Percentiles rank a stretch among this genome's conserved stretches.
phyloP scores from a whole-genome alignment of 1,140 invertebrate species.

The Drosophila paulistorum region DNA sequence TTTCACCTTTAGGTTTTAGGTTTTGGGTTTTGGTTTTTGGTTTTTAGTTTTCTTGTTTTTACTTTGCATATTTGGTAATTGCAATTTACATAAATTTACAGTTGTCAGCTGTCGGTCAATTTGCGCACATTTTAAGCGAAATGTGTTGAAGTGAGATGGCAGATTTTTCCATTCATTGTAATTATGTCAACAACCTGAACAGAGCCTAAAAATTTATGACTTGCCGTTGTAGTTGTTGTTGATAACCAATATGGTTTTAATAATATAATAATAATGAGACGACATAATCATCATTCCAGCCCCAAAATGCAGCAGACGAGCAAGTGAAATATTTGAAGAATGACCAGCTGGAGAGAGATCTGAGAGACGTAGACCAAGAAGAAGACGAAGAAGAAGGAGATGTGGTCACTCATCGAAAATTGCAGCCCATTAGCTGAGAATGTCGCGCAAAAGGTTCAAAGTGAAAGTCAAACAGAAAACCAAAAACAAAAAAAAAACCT shows the following conservation, averaged over 20 bases:
- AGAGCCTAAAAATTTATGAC: too few species aligned
- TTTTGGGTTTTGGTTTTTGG: conserved; percentile 2
- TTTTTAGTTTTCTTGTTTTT: conserved; percentile 1
- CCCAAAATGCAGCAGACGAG: background rate
- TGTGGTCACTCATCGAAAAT: too few species aligned
- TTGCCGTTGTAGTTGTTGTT: background rate
- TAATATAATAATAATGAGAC: too few species aligned
- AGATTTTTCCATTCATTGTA: conserved; percentile 13
- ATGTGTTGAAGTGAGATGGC: conserved; percentile 1
- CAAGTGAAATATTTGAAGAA: too few species aligned
- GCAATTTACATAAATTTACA: conserved; percentile 50
- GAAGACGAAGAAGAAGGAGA: too few species aligned
- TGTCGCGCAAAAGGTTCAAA: too few species aligned
- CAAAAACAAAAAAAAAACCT: too few species aligned
- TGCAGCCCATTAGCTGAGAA: too few species aligned
- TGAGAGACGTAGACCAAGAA: too few species aligned
- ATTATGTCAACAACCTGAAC: too few species aligned
- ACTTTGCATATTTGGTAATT: conserved; percentile 33
- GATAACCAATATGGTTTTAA: conserved; percentile 3
- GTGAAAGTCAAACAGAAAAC: too few species aligned
- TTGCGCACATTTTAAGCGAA: conserved; percentile 19
- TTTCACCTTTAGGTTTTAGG: conserved; percentile 4
- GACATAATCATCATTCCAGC: background rate
- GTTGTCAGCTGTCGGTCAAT: conserved; percentile 45
- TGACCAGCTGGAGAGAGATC: too few species aligned